Conservation (phyloP, 23 tunicate species). For the Ascidia mentula region DNA sequence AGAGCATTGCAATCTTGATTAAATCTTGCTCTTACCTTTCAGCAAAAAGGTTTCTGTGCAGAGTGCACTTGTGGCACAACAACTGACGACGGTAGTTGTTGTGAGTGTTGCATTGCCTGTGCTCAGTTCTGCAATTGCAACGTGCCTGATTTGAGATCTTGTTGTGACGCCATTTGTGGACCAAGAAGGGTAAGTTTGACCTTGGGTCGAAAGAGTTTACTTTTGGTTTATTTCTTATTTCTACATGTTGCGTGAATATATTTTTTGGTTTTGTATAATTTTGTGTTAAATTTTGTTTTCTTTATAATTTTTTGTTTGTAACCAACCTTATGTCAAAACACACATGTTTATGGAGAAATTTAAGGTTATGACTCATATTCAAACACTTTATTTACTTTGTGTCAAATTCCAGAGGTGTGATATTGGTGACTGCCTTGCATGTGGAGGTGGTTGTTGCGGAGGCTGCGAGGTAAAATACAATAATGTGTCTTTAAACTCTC, state of each 20-base stretch:
- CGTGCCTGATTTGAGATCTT: slow-evolving; percentile 56
- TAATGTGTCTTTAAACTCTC: not conserved
- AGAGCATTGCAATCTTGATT: too few species aligned
- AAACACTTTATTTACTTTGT: not conserved
- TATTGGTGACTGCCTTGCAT: slow-evolving; percentile 47
- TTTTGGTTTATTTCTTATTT: too few species aligned
- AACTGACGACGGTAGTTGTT: slow-evolving; percentile 39
- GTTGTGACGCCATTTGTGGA: slow-evolving; percentile 80
- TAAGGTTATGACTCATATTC: too few species aligned
- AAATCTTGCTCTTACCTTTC: too few species aligned
- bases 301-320: too few species aligned
- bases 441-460: slow-evolving; percentile 14
- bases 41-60: slow-evolving; percentile 48
- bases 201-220: too few species aligned
- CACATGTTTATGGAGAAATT: too few species aligned
- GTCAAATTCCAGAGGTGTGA: slow-evolving; percentile 38
- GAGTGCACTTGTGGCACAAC: slow-evolving; percentile 66
- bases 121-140: slow-evolving; percentile 79
- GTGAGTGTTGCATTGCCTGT: slow-evolving; percentile 43
- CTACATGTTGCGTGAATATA: not conserved
- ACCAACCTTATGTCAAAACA: too few species aligned
- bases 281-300: too few species aligned
- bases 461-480: slow-evolving; percentile 5
- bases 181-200: slow-evolving; percentile 58
- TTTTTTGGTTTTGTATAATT: not conserved